Conservation (phyloP, 2,888 invertebrate species). For the Parthenolecanium corni region DNA sequence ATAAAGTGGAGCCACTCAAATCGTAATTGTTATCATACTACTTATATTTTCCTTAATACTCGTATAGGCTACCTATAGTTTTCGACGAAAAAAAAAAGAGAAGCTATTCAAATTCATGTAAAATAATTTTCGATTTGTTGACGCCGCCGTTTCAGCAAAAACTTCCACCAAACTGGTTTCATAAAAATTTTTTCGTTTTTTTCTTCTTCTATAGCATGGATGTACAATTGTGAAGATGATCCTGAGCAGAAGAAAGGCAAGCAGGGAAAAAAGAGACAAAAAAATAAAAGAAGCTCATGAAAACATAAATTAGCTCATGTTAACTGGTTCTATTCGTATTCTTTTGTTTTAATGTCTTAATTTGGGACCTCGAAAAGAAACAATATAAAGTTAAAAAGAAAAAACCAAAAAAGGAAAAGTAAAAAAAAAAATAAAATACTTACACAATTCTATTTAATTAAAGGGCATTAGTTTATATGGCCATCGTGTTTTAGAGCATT, state of each 20-base stretch:
- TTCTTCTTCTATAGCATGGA: not conserved
- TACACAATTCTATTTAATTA: constrained; percentile 7
- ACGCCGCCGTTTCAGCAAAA: no score
- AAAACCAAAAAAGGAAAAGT: not conserved
- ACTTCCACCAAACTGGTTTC: constrained; percentile 6
- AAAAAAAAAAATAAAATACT: no score
- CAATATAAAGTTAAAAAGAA: constrained; percentile 6
- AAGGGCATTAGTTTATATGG: not conserved
- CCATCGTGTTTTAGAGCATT: no score
- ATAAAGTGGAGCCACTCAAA: no score
- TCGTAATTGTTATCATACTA: no score
- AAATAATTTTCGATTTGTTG: no score
- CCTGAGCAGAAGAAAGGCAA: constrained; percentile 1
- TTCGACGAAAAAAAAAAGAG: no score
- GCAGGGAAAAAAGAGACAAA: not conserved
- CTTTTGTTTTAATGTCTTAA: constrained; percentile 23
- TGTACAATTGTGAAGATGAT: not conserved
- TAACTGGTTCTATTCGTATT: constrained; percentile 16
- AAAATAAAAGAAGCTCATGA: constrained; percentile 7
- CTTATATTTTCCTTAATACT: no score
- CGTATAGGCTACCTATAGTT: no score
- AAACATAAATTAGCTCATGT: constrained; percentile 16
- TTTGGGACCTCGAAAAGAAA: constrained; percentile 3
- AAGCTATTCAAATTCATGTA: no score
- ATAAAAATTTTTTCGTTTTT: not conserved